Evolutionary conservation across 2,113 vertebrate species (phyloP), one percentile per base, ranked within the genome.

Genomic region (Sisor rabdophorus): DNA sequence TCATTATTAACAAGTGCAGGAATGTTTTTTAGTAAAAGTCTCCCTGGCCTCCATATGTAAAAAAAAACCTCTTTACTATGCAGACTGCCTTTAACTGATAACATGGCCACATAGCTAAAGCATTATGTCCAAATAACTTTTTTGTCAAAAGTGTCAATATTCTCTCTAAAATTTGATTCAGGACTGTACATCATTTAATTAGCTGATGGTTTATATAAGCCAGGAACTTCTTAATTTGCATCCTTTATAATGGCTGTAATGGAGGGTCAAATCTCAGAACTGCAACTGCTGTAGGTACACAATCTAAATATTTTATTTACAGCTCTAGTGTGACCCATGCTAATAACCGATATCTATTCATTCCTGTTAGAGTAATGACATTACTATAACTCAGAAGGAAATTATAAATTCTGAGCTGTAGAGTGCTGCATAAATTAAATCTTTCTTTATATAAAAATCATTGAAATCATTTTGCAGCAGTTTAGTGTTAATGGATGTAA

Each of bases 281-380:
- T 36, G 69, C 28, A 47, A 79, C 48, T 24, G 56, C n/a, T 69
- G 60, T 28, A 68, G 22, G n/a, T 16, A 59, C 2, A 26, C 64
- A 61, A 74, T 40, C n/a, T 72, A 47, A 70, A 73, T 53, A 60
- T 67, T 44, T 53, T 69, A 69, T 36, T 24, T 30, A 68, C 26
- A 32, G 32, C 59, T 28, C 16, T 47, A 70, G 36, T 64, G 60
- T 76, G 53, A 76, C 68, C 54, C 28, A 28, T 47, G 30, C 44
- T 76, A 73, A 76, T 82, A 11, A 40, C 28, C 20, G 58, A 26
- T 52, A 56, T 65, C 61, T 77, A 79, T 77, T 79, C 36, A 73
- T 8, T 7, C 78, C 70, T 32, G 69, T 69, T 50, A 54, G 58
- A 52, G 22, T 59, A 72, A 54, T 59, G 44, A 69, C 32, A 65